These are phyloP conservation scores for Ligdia adustata DNA, from an alignment of 2,888 invertebrate species.

Conservation along the genomic window DNA sequence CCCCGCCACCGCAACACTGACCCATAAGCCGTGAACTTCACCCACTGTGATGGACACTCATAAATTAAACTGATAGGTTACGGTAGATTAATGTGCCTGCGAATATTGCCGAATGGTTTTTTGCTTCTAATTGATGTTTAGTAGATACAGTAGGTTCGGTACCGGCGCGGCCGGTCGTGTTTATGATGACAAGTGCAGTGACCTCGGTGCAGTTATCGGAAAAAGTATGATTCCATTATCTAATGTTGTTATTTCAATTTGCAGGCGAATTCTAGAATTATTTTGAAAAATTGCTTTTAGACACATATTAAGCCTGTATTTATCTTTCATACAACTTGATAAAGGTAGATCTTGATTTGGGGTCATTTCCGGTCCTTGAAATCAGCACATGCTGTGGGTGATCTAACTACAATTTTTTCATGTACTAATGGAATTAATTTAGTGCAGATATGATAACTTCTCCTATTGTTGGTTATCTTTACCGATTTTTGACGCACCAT, in stretches of 20 bases:
- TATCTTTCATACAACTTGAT: too few species aligned
- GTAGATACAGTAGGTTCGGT: constrained; percentile 28
- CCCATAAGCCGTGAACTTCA: constrained; percentile 72
- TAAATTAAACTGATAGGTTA: constrained; percentile 69
- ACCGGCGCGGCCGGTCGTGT: constrained; percentile 12
- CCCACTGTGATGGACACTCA: constrained; percentile 68
- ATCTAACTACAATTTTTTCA: too few species aligned
- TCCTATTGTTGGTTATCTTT: background rate
- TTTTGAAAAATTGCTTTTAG: too few species aligned
- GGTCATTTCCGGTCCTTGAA: too few species aligned
- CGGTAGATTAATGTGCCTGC: constrained; percentile 62
- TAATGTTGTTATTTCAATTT: constrained; percentile 13
- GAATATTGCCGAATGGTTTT: constrained; percentile 34
- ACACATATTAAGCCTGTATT: too few species aligned
- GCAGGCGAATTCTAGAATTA: constrained; percentile 2
- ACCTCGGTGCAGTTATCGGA: constrained; percentile 32
- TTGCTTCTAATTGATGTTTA: constrained; percentile 33
- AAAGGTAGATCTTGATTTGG: too few species aligned
- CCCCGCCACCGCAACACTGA: constrained; percentile 60
- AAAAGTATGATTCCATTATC: constrained; percentile 11
- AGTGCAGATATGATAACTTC: too few species aligned
- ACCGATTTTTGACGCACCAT: background rate
- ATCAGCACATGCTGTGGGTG: too few species aligned
- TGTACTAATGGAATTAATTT: too few species aligned
- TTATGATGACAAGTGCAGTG: constrained; percentile 34